These are phyloP conservation scores for Lepidiolamprologus cunningtoni DNA, from an alignment of 2,113 vertebrate genomes.

Conservation along the genomic window DNA sequence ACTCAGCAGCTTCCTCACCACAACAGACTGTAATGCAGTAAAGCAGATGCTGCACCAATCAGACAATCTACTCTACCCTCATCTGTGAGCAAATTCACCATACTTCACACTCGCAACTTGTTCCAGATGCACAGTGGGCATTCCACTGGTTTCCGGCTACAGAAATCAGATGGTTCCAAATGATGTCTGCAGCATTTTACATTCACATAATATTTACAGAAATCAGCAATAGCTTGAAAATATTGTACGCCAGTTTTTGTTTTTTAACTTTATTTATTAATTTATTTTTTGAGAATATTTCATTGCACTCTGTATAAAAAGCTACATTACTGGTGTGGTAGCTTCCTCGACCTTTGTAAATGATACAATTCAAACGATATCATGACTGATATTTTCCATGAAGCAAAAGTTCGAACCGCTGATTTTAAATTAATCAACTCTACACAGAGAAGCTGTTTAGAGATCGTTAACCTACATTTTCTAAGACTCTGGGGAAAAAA, in stretches of 20 bases:
- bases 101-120: neutral
- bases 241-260: rapidly evolving
- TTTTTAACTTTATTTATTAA: neutral
- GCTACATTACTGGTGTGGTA: neutral
- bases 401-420: neutral
- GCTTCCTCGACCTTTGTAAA: neutral
- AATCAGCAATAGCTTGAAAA: neutral
- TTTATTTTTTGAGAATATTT: neutral
- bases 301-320: neutral
- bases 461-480: neutral
- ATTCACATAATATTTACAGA: neutral
- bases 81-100: neutral
- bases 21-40: neutral
- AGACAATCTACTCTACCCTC: neutral
- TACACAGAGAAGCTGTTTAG: neutral
- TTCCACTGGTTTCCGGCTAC: neutral
- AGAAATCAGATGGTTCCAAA: neutral
- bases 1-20: neutral
- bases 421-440: neutral
- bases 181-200: neutral
- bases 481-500: neutral
- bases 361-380: rapidly evolving
- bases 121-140: neutral
- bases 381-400: neutral
- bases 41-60: neutral